Evolutionary conservation across 2,113 vertebrate genomes (phyloP).

Genomic region (Etia nguti): DNA sequence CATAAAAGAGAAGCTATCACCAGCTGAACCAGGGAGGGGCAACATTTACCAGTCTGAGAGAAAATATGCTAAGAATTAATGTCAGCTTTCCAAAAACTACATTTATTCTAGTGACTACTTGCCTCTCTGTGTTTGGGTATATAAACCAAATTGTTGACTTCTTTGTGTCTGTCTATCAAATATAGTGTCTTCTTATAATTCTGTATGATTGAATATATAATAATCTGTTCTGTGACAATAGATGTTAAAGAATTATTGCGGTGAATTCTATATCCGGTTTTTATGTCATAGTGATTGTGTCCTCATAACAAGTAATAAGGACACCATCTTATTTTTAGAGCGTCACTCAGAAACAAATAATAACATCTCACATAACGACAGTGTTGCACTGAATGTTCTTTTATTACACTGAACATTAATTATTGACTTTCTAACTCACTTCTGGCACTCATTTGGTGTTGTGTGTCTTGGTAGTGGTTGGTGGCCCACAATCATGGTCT

Average conservation of each 20-base stretch:
- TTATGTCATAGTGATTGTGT: neutral
- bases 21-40: constrained; percentile 44
- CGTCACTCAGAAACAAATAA: neutral
- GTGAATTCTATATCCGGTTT: neutral
- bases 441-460: neutral
- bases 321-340: neutral
- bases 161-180: neutral
- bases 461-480: neutral
- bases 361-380: neutral
- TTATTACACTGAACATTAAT: neutral
- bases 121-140: neutral
- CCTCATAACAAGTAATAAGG: neutral
- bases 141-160: neutral
- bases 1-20: constrained; percentile 56
- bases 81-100: neutral
- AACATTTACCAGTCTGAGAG: constrained; percentile 1
- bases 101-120: neutral
- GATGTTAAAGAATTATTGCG: neutral
- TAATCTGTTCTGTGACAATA: neutral
- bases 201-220: neutral
- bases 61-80: constrained; percentile 30
- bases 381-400: neutral
- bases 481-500: neutral
- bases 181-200: neutral
- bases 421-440: neutral